Percentiles rank a stretch among this genome's conserved stretches.
These are phyloP conservation scores for Reticulitermes speratus DNA, from an alignment of 1,140 invertebrate genomes.

Conservation along the genomic window DNA sequence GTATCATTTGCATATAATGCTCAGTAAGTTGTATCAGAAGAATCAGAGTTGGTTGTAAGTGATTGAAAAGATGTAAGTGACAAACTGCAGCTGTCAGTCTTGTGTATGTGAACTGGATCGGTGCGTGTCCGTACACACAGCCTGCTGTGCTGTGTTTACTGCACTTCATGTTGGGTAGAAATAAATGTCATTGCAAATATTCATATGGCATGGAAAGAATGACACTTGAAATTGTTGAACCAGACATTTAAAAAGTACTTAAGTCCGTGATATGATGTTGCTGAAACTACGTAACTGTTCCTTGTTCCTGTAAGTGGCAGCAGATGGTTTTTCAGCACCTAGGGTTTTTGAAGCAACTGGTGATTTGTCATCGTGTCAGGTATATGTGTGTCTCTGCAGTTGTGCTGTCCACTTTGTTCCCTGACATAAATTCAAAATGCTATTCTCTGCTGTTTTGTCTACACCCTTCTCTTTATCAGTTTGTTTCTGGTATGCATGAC, in stretches of 20 bases:
- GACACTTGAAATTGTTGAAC: neutral
- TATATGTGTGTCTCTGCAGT: too few relatives aligned
- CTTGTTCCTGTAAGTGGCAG: too few relatives aligned
- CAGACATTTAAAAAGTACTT: neutral
- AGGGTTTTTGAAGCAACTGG: too few relatives aligned
- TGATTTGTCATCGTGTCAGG: too few relatives aligned
- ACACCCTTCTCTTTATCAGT: too few relatives aligned
- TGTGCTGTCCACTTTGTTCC: too few relatives aligned
- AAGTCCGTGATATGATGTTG: neutral
- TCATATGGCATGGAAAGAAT: neutral
- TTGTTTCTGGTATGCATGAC: too few relatives aligned
- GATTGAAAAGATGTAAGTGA: neutral
- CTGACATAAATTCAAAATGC: too few relatives aligned
- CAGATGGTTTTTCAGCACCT: too few relatives aligned
- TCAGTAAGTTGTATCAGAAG: neutral
- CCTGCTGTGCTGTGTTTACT: neutral
- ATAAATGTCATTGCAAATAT: neutral
- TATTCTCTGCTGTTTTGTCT: too few relatives aligned
- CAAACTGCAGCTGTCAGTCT: neutral
- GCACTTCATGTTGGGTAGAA: neutral
- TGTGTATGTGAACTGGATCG: neutral
- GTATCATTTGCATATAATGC: neutral
- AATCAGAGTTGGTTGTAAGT: neutral
- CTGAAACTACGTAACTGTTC: too few relatives aligned
- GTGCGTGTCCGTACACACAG: neutral